Percentiles rank a stretch among this genome's conserved stretches.
Conservation (phyloP, 2,888 invertebrate genomes). For the Ceramica pisi region DNA sequence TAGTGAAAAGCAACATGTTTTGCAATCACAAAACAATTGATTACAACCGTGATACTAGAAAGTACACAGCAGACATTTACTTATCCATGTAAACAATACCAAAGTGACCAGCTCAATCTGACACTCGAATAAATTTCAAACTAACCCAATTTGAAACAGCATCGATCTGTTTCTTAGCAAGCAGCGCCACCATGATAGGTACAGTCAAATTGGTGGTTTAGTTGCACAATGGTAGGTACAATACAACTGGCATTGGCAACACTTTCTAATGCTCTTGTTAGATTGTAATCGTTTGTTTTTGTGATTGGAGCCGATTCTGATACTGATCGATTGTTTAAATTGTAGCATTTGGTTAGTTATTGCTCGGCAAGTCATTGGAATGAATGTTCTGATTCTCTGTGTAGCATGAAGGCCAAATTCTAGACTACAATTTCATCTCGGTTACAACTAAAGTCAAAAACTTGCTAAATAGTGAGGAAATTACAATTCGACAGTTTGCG, state of each 20-base stretch:
- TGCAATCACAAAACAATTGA: conserved; percentile 18
- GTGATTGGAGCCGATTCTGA: conserved; percentile 12
- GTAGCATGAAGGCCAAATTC: not conserved
- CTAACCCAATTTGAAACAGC: not conserved
- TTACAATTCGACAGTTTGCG: too few species aligned
- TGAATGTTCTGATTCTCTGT: not conserved
- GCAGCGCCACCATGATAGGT: not conserved
- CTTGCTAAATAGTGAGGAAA: too few species aligned
- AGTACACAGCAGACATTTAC: conserved; percentile 24
- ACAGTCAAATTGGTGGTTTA: not conserved
- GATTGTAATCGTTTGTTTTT: conserved; percentile 28
- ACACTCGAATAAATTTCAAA: not conserved
- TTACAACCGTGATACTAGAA: conserved; percentile 9
- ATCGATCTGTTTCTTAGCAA: not conserved
- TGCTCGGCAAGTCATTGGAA: not conserved
- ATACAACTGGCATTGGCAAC: conserved; percentile 5
- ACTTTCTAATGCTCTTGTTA: conserved; percentile 52
- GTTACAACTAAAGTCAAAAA: too few species aligned
- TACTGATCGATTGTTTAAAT: conserved; percentile 16
- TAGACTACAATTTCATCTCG: too few species aligned
- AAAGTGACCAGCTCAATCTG: not conserved
- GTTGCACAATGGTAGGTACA: conserved; percentile 26
- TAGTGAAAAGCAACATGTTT: not conserved
- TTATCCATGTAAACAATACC: conserved; percentile 29
- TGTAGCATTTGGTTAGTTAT: not conserved